Percentiles rank a stretch among this genome's conserved stretches.
phyloP scores from a whole-genome alignment of 2,113 vertebrate species.

The Uria lomvia region DNA sequence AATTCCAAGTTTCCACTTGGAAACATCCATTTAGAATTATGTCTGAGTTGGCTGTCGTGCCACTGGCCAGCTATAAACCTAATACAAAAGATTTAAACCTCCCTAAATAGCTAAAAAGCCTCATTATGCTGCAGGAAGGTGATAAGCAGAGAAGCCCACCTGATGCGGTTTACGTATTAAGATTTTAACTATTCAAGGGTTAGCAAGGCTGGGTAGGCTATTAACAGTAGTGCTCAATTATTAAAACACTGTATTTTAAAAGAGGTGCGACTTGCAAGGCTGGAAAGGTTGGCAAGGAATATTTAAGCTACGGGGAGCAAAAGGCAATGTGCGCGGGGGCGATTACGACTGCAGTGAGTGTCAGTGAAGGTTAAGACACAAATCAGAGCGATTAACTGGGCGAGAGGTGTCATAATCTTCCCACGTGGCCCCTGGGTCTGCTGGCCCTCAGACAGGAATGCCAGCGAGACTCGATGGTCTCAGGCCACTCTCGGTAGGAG shows the following conservation, averaged over 20 bases:
- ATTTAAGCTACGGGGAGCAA: not conserved
- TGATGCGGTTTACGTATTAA: not conserved
- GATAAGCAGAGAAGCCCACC: not conserved
- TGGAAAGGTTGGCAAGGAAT: not conserved
- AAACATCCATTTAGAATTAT: conserved; percentile 24
- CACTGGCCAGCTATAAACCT: not conserved
- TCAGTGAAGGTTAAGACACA: not conserved
- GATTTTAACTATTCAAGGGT: not conserved
- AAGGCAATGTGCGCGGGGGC: not conserved
- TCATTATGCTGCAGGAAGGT: conserved; percentile 33
- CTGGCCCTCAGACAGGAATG: not conserved
- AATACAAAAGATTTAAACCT: not conserved
- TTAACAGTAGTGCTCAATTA: not conserved
- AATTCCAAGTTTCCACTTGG: conserved; percentile 40
- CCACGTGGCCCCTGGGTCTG: fast-evolving
- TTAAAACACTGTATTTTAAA: not conserved
- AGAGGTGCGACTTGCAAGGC: not conserved
- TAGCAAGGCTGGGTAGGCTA: not conserved
- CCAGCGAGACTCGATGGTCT: not conserved
- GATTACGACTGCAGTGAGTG: not conserved
- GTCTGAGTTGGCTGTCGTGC: not conserved
- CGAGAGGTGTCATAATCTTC: not conserved
- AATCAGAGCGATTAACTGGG: not conserved
- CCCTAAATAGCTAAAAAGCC: conserved; percentile 21
- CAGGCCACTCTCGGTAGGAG: not conserved